Base-by-base conservation (phyloP, 2,888 invertebrate genomes). In the Cephonodes hylas region DNA sequence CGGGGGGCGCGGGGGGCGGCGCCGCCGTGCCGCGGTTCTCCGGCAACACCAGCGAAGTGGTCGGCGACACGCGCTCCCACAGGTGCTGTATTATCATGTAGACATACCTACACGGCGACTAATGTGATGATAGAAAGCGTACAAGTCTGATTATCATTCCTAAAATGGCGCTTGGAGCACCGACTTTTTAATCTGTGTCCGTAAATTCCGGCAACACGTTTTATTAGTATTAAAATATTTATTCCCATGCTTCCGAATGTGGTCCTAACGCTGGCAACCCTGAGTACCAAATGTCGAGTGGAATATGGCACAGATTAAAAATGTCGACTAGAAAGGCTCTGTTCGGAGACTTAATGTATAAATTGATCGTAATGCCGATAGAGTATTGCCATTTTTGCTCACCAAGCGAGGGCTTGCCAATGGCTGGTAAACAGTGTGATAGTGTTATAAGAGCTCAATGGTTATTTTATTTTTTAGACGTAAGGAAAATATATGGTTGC, bases 21-120 rank as follows among this genome's bases (percentile, higher is more conserved):
- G 86, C 83, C 3, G 78, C 93, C 18, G 93, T 94, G 42, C 93
- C 93, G 45, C 90, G 95, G 69, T 96, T 95, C 84, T 94, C 95
- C 10, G 96, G 96, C 13, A 94, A 96, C 80, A 96, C 96, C 23
- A 95, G 96, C 75, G 96, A 96, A 73, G 95, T 96, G 66, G 94
- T 96, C 64, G 96, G 96, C 67, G 96, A 96, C 81, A 93, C 94
- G 64, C 94, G 93, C 77, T 95, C 93, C 75, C 95, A 92, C 86
- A 93, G 95, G 80, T 96, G 96, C 89, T 96, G 96, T 86, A 86
- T 94, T 66, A 91, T 96, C 64, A 95, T 96, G 95, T 96, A 94
- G 71, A 65, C n/a, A n/a, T 38, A 15, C 25, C 20, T 3, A 42
- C 34, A 23, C 23, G 15, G 6, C 46, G 10, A 6, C 18, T 0